phyloP scores from a whole-genome alignment of 2,888 invertebrate species.

The Platypus cylindrus region DNA sequence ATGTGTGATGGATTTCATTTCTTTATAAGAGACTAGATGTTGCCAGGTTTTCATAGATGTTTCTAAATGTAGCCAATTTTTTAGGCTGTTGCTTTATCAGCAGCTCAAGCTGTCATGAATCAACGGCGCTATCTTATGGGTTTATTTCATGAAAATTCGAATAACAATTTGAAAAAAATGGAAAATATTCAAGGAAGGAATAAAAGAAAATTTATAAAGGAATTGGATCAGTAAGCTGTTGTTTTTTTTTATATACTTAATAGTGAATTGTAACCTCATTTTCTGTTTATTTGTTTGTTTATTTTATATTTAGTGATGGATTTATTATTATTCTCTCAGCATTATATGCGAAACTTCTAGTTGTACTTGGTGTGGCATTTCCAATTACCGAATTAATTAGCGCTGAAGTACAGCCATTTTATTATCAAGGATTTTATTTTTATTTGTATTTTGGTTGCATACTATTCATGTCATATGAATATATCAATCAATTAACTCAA shows the following conservation, averaged over 20 bases:
- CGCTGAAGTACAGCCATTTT: constrained; percentile 56
- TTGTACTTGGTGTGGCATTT: constrained; percentile 72
- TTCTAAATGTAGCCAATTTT: too few relatives aligned
- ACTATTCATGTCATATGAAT: constrained; percentile 50
- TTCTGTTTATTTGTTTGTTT: not conserved
- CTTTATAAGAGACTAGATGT: too few relatives aligned
- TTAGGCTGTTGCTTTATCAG: constrained; percentile 42
- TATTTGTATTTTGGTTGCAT: constrained; percentile 70
- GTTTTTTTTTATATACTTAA: not conserved
- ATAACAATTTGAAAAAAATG: constrained; percentile 4
- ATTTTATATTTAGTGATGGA: constrained; percentile 46
- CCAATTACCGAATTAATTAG: constrained; percentile 80
- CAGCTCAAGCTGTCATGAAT: constrained; percentile 35
- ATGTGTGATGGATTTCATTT: too few relatives aligned
- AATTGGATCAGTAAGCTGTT: constrained; percentile 7
- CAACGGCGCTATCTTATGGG: constrained; percentile 28
- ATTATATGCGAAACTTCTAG: constrained; percentile 72
- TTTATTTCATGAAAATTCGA: constrained; percentile 15
- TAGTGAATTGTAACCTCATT: too few relatives aligned
- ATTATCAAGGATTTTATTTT: constrained; percentile 74
- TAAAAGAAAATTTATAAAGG: constrained; percentile 23
- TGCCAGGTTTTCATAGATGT: too few relatives aligned
- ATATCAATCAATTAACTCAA: constrained; percentile 51
- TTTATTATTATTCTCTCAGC: constrained; percentile 63
- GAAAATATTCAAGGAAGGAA: constrained; percentile 12